phyloP scores from a whole-genome alignment of 2,113 vertebrate genomes.

The Halcyon senegalensis region DNA sequence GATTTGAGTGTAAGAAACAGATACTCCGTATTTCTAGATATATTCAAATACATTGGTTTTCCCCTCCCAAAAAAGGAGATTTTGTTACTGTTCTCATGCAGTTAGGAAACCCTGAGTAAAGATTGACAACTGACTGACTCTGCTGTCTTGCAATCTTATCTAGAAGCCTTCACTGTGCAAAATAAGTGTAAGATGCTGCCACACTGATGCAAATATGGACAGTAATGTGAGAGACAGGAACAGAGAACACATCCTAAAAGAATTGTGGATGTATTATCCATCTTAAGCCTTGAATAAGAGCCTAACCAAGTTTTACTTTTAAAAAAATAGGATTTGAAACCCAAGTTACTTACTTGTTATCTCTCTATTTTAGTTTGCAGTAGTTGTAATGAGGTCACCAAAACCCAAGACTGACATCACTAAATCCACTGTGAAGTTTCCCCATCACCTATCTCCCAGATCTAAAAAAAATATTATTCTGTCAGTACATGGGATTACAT shows the following conservation, averaged over 20 bases:
- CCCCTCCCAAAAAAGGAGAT: not conserved
- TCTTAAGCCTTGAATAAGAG: not conserved
- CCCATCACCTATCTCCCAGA: not conserved
- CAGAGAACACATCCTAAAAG: not conserved
- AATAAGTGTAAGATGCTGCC: not conserved
- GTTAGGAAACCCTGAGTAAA: slow-evolving; percentile 33
- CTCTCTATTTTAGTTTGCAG: not conserved
- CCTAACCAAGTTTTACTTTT: not conserved
- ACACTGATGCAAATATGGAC: not conserved
- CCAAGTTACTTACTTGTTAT: not conserved
- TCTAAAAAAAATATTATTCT: not conserved
- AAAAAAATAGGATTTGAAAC: not conserved
- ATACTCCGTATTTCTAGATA: not conserved
- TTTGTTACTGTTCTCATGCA: not conserved
- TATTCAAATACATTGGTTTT: not conserved
- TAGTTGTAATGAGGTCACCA: not conserved
- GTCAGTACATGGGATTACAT: not conserved
- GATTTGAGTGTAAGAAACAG: not conserved
- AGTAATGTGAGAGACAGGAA: not conserved
- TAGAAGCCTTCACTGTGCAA: not conserved
- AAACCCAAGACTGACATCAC: not conserved
- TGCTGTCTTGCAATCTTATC: not conserved
- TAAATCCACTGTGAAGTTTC: not conserved
- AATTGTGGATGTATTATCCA: not conserved
- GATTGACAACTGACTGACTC: not conserved